Evolutionary conservation across 2,113 vertebrate species (phyloP).

Genomic region (Poeciliopsis turrubarensis): DNA sequence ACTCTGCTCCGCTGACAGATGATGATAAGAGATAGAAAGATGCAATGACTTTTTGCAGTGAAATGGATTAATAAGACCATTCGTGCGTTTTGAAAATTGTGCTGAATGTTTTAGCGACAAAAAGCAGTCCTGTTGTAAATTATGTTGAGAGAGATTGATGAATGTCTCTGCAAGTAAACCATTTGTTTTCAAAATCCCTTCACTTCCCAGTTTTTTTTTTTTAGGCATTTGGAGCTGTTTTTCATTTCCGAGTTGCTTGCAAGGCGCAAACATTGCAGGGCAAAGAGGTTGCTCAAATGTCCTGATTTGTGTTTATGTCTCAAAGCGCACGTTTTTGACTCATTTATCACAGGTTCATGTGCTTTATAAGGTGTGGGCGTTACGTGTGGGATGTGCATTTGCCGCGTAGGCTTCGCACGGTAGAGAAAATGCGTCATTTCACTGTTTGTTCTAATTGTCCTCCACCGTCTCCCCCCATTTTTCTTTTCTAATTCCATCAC

Average conservation of each 20-base stretch:
- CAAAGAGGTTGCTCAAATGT: slow-evolving; percentile 40
- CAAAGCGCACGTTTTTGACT: slow-evolving; percentile 22
- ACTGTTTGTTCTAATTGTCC: slow-evolving; percentile 56
- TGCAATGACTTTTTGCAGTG: background rate
- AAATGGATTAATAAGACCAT: no score
- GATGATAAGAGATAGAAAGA: background rate
- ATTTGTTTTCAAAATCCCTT: background rate
- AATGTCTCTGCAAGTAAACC: background rate
- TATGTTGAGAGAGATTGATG: background rate
- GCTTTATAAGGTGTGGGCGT: background rate
- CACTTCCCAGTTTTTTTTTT: background rate
- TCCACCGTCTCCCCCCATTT: background rate
- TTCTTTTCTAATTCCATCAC: slow-evolving; percentile 1
- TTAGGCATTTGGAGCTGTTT: background rate
- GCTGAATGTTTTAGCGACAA: background rate
- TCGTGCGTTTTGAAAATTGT: background rate
- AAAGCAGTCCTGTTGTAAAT: background rate
- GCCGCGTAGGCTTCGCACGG: slow-evolving; percentile 59
- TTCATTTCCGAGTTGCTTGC: background rate
- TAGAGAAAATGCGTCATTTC: slow-evolving; percentile 70
- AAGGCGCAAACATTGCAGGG: slow-evolving; percentile 16
- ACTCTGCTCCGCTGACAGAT: slow-evolving; percentile 9
- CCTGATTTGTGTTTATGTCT: slow-evolving; percentile 43
- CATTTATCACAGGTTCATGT: slow-evolving; percentile 34
- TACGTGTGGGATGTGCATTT: slow-evolving; percentile 22